These are phyloP conservation scores for Athene noctua DNA, from an alignment of 2,113 vertebrate species.

Conservation along the genomic window DNA sequence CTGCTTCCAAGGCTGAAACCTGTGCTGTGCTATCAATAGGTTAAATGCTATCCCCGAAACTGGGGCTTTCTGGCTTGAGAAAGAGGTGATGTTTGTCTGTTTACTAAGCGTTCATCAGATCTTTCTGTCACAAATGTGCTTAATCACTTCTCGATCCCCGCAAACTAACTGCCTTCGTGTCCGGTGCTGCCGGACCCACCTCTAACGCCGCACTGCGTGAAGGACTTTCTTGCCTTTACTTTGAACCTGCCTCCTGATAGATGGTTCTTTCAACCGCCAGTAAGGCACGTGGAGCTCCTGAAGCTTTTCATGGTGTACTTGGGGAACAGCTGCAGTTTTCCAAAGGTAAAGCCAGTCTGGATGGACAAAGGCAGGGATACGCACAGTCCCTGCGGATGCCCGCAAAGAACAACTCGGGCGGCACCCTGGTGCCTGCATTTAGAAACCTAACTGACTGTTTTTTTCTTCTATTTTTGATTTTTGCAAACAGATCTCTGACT, in stretches of 20 bases:
- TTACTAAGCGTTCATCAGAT: background rate
- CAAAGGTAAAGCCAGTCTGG: background rate
- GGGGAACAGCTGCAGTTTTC: background rate
- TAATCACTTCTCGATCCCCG: background rate
- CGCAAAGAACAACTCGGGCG: rapidly evolving
- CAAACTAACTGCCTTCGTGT: background rate
- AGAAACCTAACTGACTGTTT: background rate
- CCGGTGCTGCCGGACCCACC: background rate
- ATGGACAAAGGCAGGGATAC: background rate
- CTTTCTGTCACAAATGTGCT: background rate
- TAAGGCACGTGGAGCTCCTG: background rate
- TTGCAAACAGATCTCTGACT: background rate
- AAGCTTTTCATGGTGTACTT: background rate
- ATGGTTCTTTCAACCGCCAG: background rate
- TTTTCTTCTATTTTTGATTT: background rate
- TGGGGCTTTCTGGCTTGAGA: background rate
- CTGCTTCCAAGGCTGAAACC: background rate
- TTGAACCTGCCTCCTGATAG: background rate
- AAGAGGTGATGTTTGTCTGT: background rate
- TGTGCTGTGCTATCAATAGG: background rate
- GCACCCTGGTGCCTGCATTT: background rate
- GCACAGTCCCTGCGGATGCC: no score
- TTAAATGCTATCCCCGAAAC: background rate
- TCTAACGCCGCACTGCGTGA: rapidly evolving
- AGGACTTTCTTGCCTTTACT: background rate